phyloP scores from a whole-genome alignment of 2,113 vertebrate species.

The Taxidea taxus region DNA sequence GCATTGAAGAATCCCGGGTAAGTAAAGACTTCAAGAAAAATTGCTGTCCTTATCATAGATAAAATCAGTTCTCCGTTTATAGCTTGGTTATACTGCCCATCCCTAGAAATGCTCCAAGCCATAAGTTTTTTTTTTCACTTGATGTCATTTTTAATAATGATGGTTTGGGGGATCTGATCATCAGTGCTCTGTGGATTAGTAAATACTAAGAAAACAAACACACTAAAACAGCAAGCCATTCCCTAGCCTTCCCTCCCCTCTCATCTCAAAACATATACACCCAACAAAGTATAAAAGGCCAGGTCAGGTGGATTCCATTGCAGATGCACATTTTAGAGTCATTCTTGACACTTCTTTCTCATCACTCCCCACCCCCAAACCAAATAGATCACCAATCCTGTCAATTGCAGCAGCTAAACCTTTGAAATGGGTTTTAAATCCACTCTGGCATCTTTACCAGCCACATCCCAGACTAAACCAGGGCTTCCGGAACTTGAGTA shows the following conservation, averaged over 20 bases:
- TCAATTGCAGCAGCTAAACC: not conserved
- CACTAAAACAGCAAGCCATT: not conserved
- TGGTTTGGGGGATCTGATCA: not conserved
- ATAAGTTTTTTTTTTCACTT: not conserved
- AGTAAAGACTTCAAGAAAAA: slow-evolving; percentile 13
- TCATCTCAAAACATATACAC: not conserved
- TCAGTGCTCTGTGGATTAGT: not conserved
- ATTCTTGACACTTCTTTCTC: not conserved
- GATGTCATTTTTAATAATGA: not conserved
- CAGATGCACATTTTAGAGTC: not conserved
- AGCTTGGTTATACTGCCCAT: not conserved
- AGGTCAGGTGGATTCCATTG: not conserved
- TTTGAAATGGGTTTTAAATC: not conserved
- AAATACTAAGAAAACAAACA: not conserved
- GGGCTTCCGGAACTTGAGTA: not conserved
- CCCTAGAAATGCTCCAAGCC: not conserved
- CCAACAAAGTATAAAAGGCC: not conserved
- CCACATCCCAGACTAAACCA: not conserved
- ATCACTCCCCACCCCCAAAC: not conserved
- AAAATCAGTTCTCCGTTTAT: not conserved
- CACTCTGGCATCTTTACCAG: not conserved
- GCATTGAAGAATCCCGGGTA: slow-evolving; percentile 14
- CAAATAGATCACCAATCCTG: not conserved
- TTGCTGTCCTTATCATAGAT: not conserved
- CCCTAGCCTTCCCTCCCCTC: not conserved